Conservation (phyloP, 2,888 invertebrate species). For the Dicroscelio sp. region DNA sequence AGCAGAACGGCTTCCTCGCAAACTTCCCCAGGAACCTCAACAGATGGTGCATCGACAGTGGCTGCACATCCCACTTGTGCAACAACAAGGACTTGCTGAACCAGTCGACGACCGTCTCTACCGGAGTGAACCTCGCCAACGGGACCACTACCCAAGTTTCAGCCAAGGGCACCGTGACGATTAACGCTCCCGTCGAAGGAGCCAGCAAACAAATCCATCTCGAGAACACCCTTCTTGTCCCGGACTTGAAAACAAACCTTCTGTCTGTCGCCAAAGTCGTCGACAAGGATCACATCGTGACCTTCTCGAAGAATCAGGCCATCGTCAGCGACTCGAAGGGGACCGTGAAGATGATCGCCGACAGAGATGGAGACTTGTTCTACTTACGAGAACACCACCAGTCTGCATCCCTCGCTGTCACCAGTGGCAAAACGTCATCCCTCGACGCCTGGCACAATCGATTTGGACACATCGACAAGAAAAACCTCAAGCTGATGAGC, state of each 20-base stretch:
- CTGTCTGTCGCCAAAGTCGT: conserved; percentile 80
- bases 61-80: conserved; percentile 56
- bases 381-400: conserved; percentile 25
- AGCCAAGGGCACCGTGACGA: conserved; percentile 31
- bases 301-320: conserved; percentile 67
- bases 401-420: not conserved
- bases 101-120: not conserved
- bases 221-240: conserved; percentile 76
- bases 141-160: not conserved
- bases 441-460: conserved; percentile 61
- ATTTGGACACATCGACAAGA: conserved; percentile 63
- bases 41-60: conserved; percentile 46
- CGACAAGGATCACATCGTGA: conserved; percentile 58
- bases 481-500: conserved; percentile 53
- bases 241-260: conserved; percentile 79
- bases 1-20: too few relatives aligned
- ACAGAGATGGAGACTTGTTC: conserved; percentile 74
- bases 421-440: not conserved
- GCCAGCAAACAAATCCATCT: conserved; percentile 9
- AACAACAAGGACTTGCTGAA: conserved; percentile 3
- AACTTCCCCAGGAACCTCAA: too few relatives aligned
- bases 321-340: conserved; percentile 50
- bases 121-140: conserved; percentile 35
- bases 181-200: not conserved
- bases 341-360: conserved; percentile 49